Base-by-base conservation (phyloP, 1,140 invertebrate species). In the Brachionus paranguensis region DNA sequence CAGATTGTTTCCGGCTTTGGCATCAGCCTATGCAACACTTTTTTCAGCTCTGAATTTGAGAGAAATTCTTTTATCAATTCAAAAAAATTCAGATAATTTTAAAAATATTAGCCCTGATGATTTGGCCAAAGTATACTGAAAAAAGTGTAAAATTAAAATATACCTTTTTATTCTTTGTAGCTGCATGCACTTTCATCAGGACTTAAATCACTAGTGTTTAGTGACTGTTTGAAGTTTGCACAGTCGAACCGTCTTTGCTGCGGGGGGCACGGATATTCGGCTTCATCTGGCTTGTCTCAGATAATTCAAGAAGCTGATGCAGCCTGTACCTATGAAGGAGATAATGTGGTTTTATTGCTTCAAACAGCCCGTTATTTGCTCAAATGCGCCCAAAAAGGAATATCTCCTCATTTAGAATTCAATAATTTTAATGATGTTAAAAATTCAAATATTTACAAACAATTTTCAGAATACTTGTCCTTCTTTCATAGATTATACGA, bases 251-350 rank as follows among this genome's bases (percentile, higher is more conserved):
- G 96, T 11, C 89, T 95, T 45, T 90, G 95, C 1, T 97, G 96
- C 89, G 96, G 96, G 43, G 96, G 96, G 4, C 96, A 97, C 88
- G 96, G 96, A 11, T 98, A 94, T 89, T 94, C 95, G 91, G 91
- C 93, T 17, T 92, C 93, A 53, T 95, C 94, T 85, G 95, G 94
- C 88, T 91, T 97, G 29, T 95, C 95, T 14, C 91, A 92, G 64
- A 93, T 93, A 12, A 97, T 96, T 88, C 93, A 93, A 11, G 89
- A 93, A 84, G 92, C 93, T 3, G 95, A 94, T 1, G 95, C 95
- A 27, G 92, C 93, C 65, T 95, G 94, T 88, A 98, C 95, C 2
- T 97, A 97, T 87, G 96, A 97, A 90, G 96, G 96, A 5, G 95
- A 97, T 90, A 97, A 97, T 87, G 96, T 95, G 0, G 95, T 97